Conservation (phyloP, 1,140 invertebrate species). For the Penaeus indicus region DNA sequence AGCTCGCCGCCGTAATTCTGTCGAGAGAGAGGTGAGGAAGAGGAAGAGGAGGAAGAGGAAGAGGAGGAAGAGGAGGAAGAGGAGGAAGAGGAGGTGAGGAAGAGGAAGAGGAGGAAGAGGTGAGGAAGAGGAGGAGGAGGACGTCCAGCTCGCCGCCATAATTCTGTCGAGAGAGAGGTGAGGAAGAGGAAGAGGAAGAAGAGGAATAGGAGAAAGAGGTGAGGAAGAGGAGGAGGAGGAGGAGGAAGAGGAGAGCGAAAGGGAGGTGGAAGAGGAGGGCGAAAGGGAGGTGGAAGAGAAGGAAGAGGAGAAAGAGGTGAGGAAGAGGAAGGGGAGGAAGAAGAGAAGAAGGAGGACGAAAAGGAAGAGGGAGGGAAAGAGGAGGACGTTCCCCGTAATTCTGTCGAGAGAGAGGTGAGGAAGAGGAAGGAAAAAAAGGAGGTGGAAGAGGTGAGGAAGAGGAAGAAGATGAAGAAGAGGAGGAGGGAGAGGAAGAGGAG, state of each 20-base stretch:
- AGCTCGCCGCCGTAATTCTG: too few relatives aligned
- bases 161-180: not conserved
- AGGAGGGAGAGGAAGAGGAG: too few relatives aligned
- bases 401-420: not conserved
- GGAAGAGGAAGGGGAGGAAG: not conserved
- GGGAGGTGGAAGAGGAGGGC: not conserved
- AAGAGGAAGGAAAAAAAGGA: not conserved
- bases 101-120: too few relatives aligned
- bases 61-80: too few relatives aligned
- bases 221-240: not conserved
- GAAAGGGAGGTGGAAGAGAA: not conserved
- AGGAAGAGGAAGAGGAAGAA: not conserved
- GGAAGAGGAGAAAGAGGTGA: not conserved
- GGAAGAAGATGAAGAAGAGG: too few relatives aligned
- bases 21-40: too few relatives aligned
- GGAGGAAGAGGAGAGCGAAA: not conserved
- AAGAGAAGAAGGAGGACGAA: not conserved
- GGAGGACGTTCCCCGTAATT: not conserved
- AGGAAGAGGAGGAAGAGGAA: too few relatives aligned
- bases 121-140: not conserved
- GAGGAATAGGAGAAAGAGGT: not conserved
- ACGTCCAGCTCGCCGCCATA: not conserved
- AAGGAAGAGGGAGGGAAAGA: not conserved
- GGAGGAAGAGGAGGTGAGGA: too few relatives aligned
- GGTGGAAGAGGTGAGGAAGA: not conserved